Evolutionary conservation across 2,797 vertebrate species (phyloP).

Genomic region (Parauchenoglanis ngamensis): DNA sequence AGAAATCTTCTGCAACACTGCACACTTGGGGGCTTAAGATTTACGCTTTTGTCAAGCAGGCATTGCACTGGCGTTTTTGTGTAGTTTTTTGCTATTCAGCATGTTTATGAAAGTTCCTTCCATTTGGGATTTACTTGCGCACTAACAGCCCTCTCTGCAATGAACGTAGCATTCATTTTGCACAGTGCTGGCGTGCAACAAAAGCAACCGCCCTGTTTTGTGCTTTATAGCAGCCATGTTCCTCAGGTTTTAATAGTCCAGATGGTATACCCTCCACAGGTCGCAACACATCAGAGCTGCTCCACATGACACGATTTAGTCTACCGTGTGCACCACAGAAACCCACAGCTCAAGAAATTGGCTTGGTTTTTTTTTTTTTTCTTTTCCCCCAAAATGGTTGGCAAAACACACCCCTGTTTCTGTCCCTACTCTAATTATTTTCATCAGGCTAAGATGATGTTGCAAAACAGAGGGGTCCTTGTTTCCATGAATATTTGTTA

Average conservation of each 20-base stretch:
- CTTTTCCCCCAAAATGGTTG: conserved; percentile 16
- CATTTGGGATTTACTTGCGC: conserved; percentile 73
- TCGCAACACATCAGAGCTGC: conserved; percentile 54
- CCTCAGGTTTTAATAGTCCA: conserved; percentile 53
- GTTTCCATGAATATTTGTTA: conserved; percentile 37
- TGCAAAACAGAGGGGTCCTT: conserved; percentile 31
- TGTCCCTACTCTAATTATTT: conserved; percentile 44
- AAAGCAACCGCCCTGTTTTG: conserved; percentile 45
- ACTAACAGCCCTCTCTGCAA: conserved; percentile 59
- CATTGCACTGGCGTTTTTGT: conserved; percentile 63
- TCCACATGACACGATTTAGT: conserved; percentile 49
- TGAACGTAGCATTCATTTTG: conserved; percentile 24
- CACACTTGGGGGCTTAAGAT: conserved; percentile 70
- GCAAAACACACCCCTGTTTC: background rate
- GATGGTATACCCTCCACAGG: conserved; percentile 55
- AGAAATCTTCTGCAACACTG: conserved; percentile 72
- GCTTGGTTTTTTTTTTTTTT: conserved; percentile 17
- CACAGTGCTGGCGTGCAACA: conserved; percentile 24
- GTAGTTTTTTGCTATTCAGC: conserved; percentile 65
- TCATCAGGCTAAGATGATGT: conserved; percentile 31
- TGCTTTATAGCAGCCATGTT: conserved; percentile 43
- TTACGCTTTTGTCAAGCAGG: conserved; percentile 70
- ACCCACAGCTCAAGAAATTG: conserved; percentile 43
- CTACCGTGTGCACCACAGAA: conserved; percentile 46
- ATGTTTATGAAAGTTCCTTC: conserved; percentile 72